Percentiles rank a stretch among this genome's conserved stretches.
These are phyloP conservation scores for Alligator sinensis DNA, from an alignment of 2,113 vertebrate species.

Conservation along the genomic window DNA sequence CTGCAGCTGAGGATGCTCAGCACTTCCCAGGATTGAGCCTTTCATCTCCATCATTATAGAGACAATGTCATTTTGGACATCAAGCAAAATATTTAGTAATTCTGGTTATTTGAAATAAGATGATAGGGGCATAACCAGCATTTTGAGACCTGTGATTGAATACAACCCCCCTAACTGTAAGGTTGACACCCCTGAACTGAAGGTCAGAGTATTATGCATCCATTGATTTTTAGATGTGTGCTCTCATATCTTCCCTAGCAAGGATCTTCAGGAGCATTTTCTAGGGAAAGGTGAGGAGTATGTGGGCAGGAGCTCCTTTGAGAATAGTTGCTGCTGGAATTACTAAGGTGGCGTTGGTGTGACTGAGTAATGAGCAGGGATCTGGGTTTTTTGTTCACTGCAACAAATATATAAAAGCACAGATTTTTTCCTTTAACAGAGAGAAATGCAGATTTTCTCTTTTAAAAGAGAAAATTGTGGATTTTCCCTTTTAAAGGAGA, in stretches of 20 bases:
- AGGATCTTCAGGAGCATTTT: neutral
- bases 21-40: neutral
- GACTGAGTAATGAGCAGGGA: neutral
- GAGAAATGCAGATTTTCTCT: too few species aligned
- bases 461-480: too few species aligned
- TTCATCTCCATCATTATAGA: neutral
- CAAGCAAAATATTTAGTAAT: neutral
- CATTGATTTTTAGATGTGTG: neutral
- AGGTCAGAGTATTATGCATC: neutral
- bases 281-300: neutral
- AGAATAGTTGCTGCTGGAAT: neutral
- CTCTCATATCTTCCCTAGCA: neutral
- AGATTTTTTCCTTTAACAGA: too few species aligned
- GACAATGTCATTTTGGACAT: neutral
- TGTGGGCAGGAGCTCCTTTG: neutral
- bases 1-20: neutral
- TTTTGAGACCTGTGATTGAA: neutral
- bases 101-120: neutral
- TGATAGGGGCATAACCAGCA: neutral
- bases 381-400: too few species aligned
- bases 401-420: too few species aligned
- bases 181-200: neutral
- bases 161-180: neutral
- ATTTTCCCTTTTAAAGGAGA: too few species aligned
- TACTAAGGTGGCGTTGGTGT: neutral